Percentiles rank a stretch among this genome's conserved stretches.
Evolutionary conservation across 1,140 invertebrate genomes (phyloP).

Genomic region (Camponotus pennsylvanicus): DNA sequence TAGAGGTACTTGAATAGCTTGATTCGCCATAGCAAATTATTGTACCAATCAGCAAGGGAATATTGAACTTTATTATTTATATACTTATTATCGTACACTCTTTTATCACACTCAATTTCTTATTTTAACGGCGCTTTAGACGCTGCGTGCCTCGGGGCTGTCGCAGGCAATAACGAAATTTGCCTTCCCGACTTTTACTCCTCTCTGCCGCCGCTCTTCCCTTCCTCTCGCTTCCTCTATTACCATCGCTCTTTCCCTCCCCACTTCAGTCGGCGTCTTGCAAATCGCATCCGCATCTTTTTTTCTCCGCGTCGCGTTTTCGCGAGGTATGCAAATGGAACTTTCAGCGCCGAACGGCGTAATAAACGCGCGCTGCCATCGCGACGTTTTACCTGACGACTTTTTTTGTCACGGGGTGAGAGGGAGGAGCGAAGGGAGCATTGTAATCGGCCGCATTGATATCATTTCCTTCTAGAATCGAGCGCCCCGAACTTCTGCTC

Average conservation of each 20-base stretch:
- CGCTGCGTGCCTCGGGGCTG: conserved; percentile 61
- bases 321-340: conserved; percentile 73
- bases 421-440: background rate
- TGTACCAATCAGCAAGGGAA: background rate
- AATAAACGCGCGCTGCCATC: conserved; percentile 76
- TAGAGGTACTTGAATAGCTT: background rate
- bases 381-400: conserved; percentile 55
- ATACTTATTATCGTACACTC: conserved; percentile 48
- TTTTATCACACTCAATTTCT: conserved; percentile 57
- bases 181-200: conserved; percentile 66
- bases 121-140: conserved; percentile 51
- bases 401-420: conserved; percentile 39
- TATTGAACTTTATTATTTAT: conserved; percentile 52
- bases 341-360: conserved; percentile 60
- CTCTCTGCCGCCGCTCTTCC: conserved; percentile 18
- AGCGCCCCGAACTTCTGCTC: conserved; percentile 25
- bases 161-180: conserved; percentile 72
- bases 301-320: conserved; percentile 45
- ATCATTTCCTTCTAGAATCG: conserved; percentile 57
- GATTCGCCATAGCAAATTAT: background rate
- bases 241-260: conserved; percentile 59
- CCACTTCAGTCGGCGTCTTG: conserved; percentile 37
- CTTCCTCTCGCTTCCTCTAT: conserved; percentile 47
- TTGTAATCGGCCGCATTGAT: conserved; percentile 76
- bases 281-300: conserved; percentile 62